Base-by-base conservation (phyloP, 2,797 vertebrate species). In the Enteromius anoplus region DNA sequence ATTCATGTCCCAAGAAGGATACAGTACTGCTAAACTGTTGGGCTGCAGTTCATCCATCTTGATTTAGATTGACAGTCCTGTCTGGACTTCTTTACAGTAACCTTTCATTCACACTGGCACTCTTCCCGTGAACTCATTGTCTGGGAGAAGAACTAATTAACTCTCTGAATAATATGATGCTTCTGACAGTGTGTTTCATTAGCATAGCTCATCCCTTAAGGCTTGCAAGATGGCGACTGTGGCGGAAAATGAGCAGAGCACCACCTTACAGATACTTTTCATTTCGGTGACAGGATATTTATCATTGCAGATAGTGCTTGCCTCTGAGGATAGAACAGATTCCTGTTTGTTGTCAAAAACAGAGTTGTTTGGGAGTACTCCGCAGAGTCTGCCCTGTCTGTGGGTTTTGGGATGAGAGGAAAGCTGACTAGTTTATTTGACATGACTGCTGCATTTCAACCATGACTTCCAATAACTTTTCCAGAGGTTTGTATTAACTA, bases 161-260 rank as follows among this genome's bases (percentile, higher is more conserved):
- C 68, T 81, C 37, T 85, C 26, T 78, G 84, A 55, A 85, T 81
- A 82, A 85, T 55, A 65, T 55, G 45, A 55, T 51, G 47, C 34
- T 64, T 64, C 32, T 64, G 42, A 77, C 69, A 65, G 72, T 85
- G 72, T 42, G 53, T 80, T 62, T 71, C 68, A 77, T 70, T 75
- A 85, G 40, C 29, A 37, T 60, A 55, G 66, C 55, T 37, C 12
- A 49, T 71, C 42, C 49, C 66, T 80, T 23, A 42, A 51, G 78
- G 19, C 3, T 80, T 47, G 60, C 64, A 26, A 76, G 62, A 84
- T 37, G 17, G 64, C 1, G 32, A 26, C 29, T 23, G 47, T 14
- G 23, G 64, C 26, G 34, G 40, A 78, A 78, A 32, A 62, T 45
- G 45, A 78, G 58, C 26, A 66, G 45, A 78, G 26, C 62, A 66